Base-by-base conservation (phyloP, 2,888 invertebrate species). In the Scaptomyza cyrtandrae region DNA sequence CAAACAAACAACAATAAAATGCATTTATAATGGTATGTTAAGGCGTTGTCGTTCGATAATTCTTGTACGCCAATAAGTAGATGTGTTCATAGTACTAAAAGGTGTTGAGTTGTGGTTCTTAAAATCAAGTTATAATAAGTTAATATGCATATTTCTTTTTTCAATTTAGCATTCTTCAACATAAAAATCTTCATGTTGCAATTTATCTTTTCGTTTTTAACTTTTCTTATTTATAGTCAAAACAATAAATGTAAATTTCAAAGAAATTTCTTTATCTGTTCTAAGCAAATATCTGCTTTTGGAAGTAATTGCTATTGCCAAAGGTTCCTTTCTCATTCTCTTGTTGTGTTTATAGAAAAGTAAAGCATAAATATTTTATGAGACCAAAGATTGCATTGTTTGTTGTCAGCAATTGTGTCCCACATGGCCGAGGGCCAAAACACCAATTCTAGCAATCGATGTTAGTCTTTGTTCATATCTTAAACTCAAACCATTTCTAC, bases 301-400 rank as follows among this genome's bases (percentile, higher is more conserved):
- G 16, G 13, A 39, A 44, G 46, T 71, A 63, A 52, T 71, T 71
- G 64, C 45, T 60, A 16, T 46, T 39, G 27, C 10, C 24, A 50
- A 33, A 35, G 29, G 14, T 46, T 41, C 11, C 16, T 50, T 43
- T 16, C 19, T 1, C 11, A 14, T 39, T 59, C 52, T 2, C 13
- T 44, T 62, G 57, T 66, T 56, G 13, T 16, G 24, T 46, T 44
- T 76, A 49, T 65, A 48, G 27, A 44, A 44, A 37, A 27, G 41
- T 29, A 39, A 31, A 29, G 31, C 29, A 66, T 75, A 63, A 67
- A 75, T 75, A 77, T 72, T 64, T 76, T 31, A 71, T 56, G 43
- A 10, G 16, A 14, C 13, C 66, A 44, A 62, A 50, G 35, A 63
- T 44, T 59, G 44, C 43, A 33, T 49, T 60, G 58, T 61, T 63